Evolutionary conservation across 2,888 invertebrate genomes (phyloP).

Genomic region (Pardosa pseudoannulata): DNA sequence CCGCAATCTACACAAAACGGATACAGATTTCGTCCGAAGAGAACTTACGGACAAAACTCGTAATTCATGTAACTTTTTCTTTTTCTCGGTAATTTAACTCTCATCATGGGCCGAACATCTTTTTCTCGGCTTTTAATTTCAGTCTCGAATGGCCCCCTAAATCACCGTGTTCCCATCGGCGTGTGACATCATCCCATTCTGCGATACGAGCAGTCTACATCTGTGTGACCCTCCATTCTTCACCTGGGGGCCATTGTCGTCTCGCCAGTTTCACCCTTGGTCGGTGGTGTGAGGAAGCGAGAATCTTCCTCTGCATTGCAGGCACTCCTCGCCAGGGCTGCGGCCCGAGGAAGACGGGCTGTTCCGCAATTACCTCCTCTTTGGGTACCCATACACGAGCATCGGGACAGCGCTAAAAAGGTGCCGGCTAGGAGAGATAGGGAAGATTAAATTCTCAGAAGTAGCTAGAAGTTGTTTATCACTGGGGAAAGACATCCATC

Average conservation of each 20-base stretch:
- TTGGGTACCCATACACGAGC: neutral
- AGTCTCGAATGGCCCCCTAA: neutral
- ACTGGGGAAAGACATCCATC: neutral
- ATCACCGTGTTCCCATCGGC: neutral
- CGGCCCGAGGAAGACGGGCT: neutral
- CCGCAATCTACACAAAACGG: no score
- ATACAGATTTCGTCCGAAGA: no score
- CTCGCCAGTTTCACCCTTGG: slow-evolving; percentile 28
- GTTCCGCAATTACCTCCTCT: neutral
- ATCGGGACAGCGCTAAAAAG: neutral
- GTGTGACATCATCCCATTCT: neutral
- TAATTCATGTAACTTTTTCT: no score
- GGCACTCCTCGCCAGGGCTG: neutral
- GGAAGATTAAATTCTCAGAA: neutral
- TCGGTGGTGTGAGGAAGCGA: slow-evolving; percentile 23
- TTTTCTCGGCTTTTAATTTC: neutral
- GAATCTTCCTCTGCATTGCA: slow-evolving; percentile 23
- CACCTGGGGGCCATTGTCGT: slow-evolving; percentile 6
- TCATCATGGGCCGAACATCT: no score
- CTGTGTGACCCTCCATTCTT: neutral
- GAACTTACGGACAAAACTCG: no score
- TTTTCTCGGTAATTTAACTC: no score
- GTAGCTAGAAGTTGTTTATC: neutral
- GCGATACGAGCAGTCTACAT: neutral
- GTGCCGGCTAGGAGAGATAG: neutral